Conservation (phyloP, 2,888 invertebrate genomes). For the Galerucella pusilla region DNA sequence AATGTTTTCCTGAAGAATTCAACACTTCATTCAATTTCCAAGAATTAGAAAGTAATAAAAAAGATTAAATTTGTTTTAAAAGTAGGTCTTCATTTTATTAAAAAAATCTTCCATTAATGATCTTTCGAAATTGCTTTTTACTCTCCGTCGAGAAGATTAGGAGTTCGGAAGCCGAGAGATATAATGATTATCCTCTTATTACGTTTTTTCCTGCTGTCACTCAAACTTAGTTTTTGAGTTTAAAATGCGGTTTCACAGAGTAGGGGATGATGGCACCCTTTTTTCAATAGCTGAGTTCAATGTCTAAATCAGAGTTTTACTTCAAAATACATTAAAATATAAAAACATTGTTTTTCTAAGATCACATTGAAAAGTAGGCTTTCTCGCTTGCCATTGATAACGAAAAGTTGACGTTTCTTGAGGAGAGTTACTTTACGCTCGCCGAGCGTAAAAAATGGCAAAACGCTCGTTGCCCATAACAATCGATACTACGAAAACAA, state of each 20-base stretch:
- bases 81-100: background rate
- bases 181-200: constrained; percentile 1
- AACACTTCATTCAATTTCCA: background rate
- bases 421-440: too few species aligned
- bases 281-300: too few species aligned
- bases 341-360: too few species aligned
- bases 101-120: constrained; percentile 7
- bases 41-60: background rate
- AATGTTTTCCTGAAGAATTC: too few species aligned
- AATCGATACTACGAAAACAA: too few species aligned
- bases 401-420: too few species aligned
- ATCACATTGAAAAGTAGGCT: too few species aligned
- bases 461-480: too few species aligned
- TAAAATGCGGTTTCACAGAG: background rate
- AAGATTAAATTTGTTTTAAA: background rate
- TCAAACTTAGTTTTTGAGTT: background rate
- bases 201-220: background rate
- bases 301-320: too few species aligned
- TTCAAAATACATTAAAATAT: too few species aligned
- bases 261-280: background rate
- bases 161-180: constrained; percentile 2
- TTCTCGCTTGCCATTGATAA: too few species aligned
- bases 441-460: too few species aligned
- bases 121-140: constrained; percentile 1
- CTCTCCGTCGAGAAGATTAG: background rate